Conservation (phyloP, 2,888 invertebrate genomes). For the Sinhomidia bicolor region DNA sequence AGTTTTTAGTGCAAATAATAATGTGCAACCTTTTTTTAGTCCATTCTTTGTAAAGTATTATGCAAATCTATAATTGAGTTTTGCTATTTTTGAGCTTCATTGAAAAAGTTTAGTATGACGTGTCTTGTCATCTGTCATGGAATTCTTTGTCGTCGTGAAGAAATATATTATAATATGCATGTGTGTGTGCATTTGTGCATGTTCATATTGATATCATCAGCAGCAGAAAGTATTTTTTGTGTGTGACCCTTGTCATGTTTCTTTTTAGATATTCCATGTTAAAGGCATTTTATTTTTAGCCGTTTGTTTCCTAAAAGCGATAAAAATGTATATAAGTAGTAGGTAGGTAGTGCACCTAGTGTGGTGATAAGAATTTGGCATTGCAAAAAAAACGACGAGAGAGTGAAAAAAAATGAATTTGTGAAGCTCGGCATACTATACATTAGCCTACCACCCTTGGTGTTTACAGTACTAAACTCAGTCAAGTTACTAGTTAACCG, state of each 20-base stretch:
- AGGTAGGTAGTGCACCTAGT: background rate
- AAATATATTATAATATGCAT: background rate
- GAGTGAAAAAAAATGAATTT: constrained; percentile 8
- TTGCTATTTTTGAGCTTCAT: background rate
- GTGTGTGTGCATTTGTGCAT: background rate
- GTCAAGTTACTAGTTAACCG: background rate
- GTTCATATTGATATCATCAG: background rate
- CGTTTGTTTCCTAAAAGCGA: constrained; percentile 4
- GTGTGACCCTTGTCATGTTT: background rate
- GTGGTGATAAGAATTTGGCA: background rate
- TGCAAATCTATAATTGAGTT: background rate
- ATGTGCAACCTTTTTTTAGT: background rate
- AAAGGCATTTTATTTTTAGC: constrained; percentile 15
- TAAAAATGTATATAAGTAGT: background rate
- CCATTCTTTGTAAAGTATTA: background rate
- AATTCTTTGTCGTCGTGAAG: no score
- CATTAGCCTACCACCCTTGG: constrained; percentile 35
- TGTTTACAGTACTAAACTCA: background rate
- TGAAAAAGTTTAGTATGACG: background rate
- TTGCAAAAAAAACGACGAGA: background rate
- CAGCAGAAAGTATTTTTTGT: background rate
- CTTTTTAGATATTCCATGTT: background rate
- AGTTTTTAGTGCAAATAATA: background rate
- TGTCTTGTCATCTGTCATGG: background rate
- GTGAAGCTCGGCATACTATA: background rate